These are phyloP conservation scores for Alfaro cultratus DNA, from an alignment of 2,797 vertebrate genomes.

Conservation along the genomic window DNA sequence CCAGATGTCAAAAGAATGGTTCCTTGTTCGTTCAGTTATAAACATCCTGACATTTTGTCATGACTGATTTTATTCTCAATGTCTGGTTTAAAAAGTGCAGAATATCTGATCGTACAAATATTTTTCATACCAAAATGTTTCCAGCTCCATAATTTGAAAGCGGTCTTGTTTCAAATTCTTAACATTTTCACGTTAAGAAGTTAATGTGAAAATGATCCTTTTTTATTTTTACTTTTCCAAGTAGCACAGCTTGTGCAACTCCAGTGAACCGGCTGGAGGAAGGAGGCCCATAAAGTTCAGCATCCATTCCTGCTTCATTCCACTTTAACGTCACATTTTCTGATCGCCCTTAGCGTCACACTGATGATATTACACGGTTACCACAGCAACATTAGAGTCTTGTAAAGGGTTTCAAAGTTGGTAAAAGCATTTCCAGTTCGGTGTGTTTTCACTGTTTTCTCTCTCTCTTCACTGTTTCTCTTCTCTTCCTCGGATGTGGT, in stretches of 20 bases:
- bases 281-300: constrained; percentile 43
- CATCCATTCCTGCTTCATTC: constrained; percentile 36
- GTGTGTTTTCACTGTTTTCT: constrained; percentile 55
- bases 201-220: not conserved
- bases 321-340: constrained; percentile 10
- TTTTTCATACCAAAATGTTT: not conserved
- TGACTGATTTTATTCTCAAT: not conserved
- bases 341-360: constrained; percentile 6
- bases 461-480: constrained; percentile 59
- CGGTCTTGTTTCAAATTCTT: too few species aligned
- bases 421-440: constrained; percentile 28
- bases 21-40: not conserved
- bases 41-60: not conserved
- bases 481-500: constrained; percentile 77
- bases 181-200: not conserved
- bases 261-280: constrained; percentile 30
- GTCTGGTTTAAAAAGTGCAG: not conserved
- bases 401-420: not conserved
- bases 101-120: not conserved
- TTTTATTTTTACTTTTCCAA: not conserved
- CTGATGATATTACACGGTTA: too few species aligned
- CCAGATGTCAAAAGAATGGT: not conserved
- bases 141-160: not conserved
- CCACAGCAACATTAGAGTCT: not conserved
- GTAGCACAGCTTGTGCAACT: constrained; percentile 4